Percentiles rank a stretch among this genome's conserved stretches.
Evolutionary conservation across 2,888 invertebrate genomes (phyloP).

Genomic region (Halocaridina rubra): DNA sequence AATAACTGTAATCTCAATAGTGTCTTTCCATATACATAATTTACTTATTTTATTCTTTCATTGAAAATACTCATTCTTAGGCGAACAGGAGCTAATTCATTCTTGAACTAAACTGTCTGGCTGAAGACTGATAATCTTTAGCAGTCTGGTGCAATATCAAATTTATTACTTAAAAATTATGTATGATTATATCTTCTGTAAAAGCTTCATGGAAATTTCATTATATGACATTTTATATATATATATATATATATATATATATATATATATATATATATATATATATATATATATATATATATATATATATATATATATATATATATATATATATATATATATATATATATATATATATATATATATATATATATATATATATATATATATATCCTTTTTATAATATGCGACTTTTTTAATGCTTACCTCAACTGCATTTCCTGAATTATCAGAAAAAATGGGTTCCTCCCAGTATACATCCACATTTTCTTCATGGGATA

Average conservation of each 20-base stretch:
- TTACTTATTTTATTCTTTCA: no score
- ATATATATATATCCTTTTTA: neutral
- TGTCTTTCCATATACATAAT: no score
- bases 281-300: neutral
- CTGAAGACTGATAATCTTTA: no score
- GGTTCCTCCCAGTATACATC: slow-evolving; percentile 74
- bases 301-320: neutral
- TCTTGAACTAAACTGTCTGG: no score
- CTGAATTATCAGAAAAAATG: slow-evolving; percentile 74
- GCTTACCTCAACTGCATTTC: slow-evolving; percentile 62
- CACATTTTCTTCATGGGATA: slow-evolving; percentile 69
- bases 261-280: neutral
- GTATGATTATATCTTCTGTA: no score
- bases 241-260: neutral
- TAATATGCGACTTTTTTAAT: no score
- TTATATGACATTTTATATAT: neutral
- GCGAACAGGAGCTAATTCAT: no score
- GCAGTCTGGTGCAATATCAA: no score
- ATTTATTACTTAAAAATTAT: no score
- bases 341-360: neutral
- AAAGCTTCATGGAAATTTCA: no score
- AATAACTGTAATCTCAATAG: no score
- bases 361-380: neutral
- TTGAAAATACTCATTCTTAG: no score
- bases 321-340: neutral